Conservation (phyloP, 30 jellyfish, hydroid and myxozoan species). For the Rhopilema esculentum region DNA sequence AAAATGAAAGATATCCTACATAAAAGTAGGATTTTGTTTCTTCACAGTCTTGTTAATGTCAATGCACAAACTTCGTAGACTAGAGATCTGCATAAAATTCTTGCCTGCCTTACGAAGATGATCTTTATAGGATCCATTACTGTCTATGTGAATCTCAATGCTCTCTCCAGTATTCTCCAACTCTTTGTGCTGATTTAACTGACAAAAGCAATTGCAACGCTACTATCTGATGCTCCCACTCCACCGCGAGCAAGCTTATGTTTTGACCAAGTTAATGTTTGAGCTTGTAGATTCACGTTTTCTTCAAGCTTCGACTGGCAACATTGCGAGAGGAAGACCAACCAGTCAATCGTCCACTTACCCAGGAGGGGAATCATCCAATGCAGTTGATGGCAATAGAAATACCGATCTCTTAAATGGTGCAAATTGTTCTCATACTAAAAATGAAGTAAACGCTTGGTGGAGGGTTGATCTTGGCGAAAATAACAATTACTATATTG, state of each 20-base stretch:
- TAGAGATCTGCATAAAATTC: neutral
- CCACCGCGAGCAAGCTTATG: too few relatives aligned
- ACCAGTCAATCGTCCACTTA: neutral
- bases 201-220: too few relatives aligned
- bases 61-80: neutral
- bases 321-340: conserved; percentile 2
- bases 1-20: conserved; percentile 6
- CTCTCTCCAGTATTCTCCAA: neutral
- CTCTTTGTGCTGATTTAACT: neutral
- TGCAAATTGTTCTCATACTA: neutral
- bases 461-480: conserved; percentile 12
- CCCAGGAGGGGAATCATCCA: neutral
- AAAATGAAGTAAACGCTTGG: neutral
- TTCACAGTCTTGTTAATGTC: neutral
- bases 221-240: too few relatives aligned
- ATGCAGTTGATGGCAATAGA: conserved; percentile 1
- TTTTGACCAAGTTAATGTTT: too few relatives aligned
- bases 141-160: neutral
- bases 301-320: too few relatives aligned
- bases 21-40: conserved; percentile 18
- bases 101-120: neutral
- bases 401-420: neutral
- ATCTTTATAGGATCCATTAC: neutral
- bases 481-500: too few relatives aligned
- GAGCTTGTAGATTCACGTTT: too few relatives aligned